Evolutionary conservation across 23 tunicate species (phyloP), one percentile per base, ranked within the genome.

Genomic region (Trididemnum nubilum): DNA sequence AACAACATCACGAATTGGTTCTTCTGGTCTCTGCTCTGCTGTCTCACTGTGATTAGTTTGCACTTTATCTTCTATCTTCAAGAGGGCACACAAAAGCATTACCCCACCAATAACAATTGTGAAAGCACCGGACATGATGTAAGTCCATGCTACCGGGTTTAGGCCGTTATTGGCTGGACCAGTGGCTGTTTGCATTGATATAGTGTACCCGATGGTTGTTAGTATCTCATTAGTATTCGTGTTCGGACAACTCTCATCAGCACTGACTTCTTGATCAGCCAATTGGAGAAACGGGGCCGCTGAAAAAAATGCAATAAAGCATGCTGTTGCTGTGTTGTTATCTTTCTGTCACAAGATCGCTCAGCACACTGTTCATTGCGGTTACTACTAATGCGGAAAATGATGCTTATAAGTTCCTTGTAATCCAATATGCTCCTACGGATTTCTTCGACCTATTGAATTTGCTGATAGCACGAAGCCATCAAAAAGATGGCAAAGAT

Each of bases 101-200:
- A 85, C 35, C 1, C 64, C 37, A 0, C 93, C 93, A 4, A 71
- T 81, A 2, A 70, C 77, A 44, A 85, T 64, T 2, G 83, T 81
- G 34, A 81, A 87, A 28, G 73, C 57, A 2, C 88, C 98, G 2
- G 98, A 91, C 0, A 93, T 93, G 33, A 93, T 81, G 86, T 93
- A 93, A 52, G 89, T 85, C 98, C 98, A 93, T 0, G 86, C 93
- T 23, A 87, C 87, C 0, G 98, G 98, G 84, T 93, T 87, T 57
- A 93, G 73, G 0, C 63, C 76, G 0, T 73, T 26, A 64, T 1
- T 0, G 71, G 28, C 0, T 0, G 84, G 66, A 3, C 78, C 28
- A 2, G 34, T 32, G 23, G 73, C 21, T 15, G 92, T 87, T 2
- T 54, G 81, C 27, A 22, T 7, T 2, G 54, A 32, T 5, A 5